These are phyloP conservation scores for Hipposideros larvatus DNA, from an alignment of 2,797 vertebrate species.

Conservation along the genomic window DNA sequence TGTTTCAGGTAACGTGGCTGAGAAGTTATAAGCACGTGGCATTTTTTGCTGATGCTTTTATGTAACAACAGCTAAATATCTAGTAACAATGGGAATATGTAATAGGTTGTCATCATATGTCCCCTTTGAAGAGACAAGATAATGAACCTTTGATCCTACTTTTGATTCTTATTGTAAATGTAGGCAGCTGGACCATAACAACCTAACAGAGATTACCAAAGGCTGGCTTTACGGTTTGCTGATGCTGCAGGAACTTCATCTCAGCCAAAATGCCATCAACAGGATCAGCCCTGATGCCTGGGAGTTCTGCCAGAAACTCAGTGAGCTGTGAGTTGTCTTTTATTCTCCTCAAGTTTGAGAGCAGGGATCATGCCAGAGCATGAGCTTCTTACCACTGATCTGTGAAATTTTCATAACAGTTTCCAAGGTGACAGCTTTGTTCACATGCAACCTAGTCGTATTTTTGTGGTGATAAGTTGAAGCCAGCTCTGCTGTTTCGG, in stretches of 20 bases:
- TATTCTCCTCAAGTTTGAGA: slow-evolving; percentile 86
- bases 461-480: slow-evolving; percentile 84
- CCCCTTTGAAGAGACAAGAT: slow-evolving; percentile 32
- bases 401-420: slow-evolving; percentile 87
- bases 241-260: slow-evolving; percentile 96
- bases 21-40: background rate
- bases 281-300: slow-evolving; percentile 96
- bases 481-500: slow-evolving; percentile 56
- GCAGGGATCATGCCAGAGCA: slow-evolving; percentile 87
- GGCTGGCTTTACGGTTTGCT: slow-evolving; percentile 98
- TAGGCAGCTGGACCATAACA: slow-evolving; percentile 98
- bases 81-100: background rate
- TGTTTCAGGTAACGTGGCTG: background rate
- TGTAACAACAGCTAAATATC: background rate
- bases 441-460: slow-evolving; percentile 39
- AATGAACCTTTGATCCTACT: slow-evolving; percentile 64
- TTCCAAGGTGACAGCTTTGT: slow-evolving; percentile 85
- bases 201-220: slow-evolving; percentile 97
- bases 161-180: slow-evolving; percentile 76
- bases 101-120: background rate
- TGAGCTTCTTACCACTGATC: slow-evolving; percentile 86
- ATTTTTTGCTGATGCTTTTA: background rate
- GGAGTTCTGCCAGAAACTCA: slow-evolving; percentile 99
- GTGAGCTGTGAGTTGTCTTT: slow-evolving; percentile 95
- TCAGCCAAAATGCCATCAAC: slow-evolving; percentile 96